phyloP scores from a whole-genome alignment of 2,888 invertebrate genomes.

The Diplazon laetatorius region DNA sequence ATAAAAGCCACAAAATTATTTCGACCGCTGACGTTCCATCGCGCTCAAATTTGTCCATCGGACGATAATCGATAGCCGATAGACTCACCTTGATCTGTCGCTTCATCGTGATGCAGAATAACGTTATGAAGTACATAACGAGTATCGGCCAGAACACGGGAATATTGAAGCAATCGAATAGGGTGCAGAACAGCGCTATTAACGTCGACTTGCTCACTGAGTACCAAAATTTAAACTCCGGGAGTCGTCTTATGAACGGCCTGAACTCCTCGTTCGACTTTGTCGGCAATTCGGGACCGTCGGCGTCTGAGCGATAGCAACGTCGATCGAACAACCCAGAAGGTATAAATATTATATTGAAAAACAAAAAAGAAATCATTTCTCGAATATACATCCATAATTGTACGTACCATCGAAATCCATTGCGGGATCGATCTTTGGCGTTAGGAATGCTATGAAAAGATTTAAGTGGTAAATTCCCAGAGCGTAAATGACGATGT shows the following conservation, averaged over 20 bases:
- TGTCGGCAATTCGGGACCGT: slow-evolving; percentile 97
- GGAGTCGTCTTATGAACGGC: slow-evolving; percentile 97
- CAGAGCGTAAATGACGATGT: slow-evolving; percentile 99
- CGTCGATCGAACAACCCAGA: not conserved
- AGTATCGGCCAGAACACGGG: slow-evolving; percentile 99
- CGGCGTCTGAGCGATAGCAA: slow-evolving; percentile 84
- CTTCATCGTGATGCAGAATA: slow-evolving; percentile 99
- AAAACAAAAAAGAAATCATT: not conserved
- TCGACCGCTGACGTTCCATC: too few species aligned
- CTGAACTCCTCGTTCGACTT: slow-evolving; percentile 98
- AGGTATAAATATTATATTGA: not conserved
- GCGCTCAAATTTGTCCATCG: too few species aligned
- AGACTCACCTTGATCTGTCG: slow-evolving; percentile 97
- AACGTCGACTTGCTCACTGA: slow-evolving; percentile 97
- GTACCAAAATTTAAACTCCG: slow-evolving; percentile 99
- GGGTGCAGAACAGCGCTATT: slow-evolving; percentile 95
- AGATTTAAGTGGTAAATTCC: slow-evolving; percentile 99
- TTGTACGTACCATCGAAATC: slow-evolving; percentile 91
- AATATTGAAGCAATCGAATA: slow-evolving; percentile 98
- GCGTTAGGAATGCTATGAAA: slow-evolving; percentile 99
- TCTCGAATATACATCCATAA: too few species aligned
- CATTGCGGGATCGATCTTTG: slow-evolving; percentile 99
- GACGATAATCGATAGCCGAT: too few species aligned
- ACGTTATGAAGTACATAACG: slow-evolving; percentile 99
- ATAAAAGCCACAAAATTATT: too few species aligned